Percentiles rank a stretch among this genome's conserved stretches.
Evolutionary conservation across 2,113 vertebrate genomes (phyloP).

Genomic region (Ophthalmolycus amberensis): DNA sequence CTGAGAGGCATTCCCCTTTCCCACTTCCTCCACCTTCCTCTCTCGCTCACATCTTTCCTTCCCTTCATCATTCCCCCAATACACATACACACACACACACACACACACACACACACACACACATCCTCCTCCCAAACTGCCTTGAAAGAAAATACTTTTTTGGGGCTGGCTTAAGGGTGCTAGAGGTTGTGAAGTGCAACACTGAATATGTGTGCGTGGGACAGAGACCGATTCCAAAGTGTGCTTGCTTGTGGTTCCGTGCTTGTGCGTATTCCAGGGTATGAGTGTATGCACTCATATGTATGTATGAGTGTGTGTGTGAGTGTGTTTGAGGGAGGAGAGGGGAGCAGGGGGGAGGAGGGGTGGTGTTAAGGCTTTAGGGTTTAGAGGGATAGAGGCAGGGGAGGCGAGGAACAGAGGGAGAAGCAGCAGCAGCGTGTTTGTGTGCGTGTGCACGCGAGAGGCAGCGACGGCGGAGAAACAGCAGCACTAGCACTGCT

Average conservation of each 20-base stretch:
- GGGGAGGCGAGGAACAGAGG: constrained; percentile 39
- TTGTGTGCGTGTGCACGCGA: constrained; percentile 34
- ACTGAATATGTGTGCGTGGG: constrained; percentile 32
- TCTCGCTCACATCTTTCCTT: constrained; percentile 37
- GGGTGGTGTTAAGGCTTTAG: constrained; percentile 60
- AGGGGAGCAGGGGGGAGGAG: background rate
- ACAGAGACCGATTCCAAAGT: background rate
- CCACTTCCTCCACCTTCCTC: constrained; percentile 19
- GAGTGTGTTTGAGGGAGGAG: constrained; percentile 29
- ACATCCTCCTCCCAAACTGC: constrained; percentile 44
- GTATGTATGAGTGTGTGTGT: constrained; percentile 4
- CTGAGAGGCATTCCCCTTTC: constrained; percentile 68
- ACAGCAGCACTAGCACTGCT: constrained; percentile 81
- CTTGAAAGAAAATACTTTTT: constrained; percentile 73
- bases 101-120: constrained; percentile 15
- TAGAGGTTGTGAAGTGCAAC: constrained; percentile 27
- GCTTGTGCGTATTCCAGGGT: constrained; percentile 36
- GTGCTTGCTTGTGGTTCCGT: constrained; percentile 9
- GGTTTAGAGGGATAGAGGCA: constrained; percentile 71
- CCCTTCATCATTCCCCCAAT: constrained; percentile 32
- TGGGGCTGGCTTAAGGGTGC: constrained; percentile 57
- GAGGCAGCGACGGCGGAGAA: constrained; percentile 67
- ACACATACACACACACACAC: too few species aligned
- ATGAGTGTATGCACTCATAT: background rate
- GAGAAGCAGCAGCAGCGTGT: constrained; percentile 41